phyloP scores from a whole-genome alignment of 2,888 invertebrate genomes.

The Helleia helle region DNA sequence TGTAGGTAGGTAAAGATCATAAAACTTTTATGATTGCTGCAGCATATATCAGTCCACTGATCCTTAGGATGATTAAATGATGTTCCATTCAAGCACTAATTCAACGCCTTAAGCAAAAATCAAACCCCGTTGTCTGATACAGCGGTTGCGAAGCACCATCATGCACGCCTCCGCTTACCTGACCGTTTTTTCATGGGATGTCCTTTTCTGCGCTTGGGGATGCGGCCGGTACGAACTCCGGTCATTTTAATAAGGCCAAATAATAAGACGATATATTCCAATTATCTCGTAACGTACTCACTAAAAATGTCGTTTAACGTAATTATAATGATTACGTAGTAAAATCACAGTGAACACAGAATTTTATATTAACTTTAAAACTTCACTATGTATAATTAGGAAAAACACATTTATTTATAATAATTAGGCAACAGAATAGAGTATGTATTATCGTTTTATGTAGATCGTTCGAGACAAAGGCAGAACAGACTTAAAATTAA shows the following conservation, averaged over 20 bases:
- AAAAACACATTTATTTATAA: background rate
- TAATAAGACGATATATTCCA: conserved; percentile 12
- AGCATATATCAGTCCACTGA: background rate
- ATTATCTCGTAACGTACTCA: conserved; percentile 32
- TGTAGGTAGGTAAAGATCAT: too few relatives aligned
- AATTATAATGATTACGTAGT: background rate
- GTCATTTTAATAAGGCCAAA: conserved; percentile 39
- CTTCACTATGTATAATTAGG: background rate
- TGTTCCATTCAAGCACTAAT: conserved; percentile 31
- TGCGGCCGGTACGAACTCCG: conserved; percentile 53
- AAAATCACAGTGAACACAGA: background rate
- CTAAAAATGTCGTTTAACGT: conserved; percentile 16
- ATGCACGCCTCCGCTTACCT: conserved; percentile 54
- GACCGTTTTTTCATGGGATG: conserved; percentile 49
- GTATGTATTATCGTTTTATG: too few relatives aligned
- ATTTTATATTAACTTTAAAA: background rate
- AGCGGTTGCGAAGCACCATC: conserved; percentile 36
- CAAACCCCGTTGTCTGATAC: conserved; percentile 33
- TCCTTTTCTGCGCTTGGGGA: conserved; percentile 52
- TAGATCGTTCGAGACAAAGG: conserved; percentile 8
- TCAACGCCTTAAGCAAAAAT: conserved; percentile 42
- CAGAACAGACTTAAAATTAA: background rate
- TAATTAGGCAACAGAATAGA: background rate
- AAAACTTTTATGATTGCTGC: too few relatives aligned
- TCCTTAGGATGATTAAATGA: conserved; percentile 11